These are phyloP conservation scores for Oxytorus armatus DNA, from an alignment of 2,888 invertebrate genomes.

Conservation along the genomic window DNA sequence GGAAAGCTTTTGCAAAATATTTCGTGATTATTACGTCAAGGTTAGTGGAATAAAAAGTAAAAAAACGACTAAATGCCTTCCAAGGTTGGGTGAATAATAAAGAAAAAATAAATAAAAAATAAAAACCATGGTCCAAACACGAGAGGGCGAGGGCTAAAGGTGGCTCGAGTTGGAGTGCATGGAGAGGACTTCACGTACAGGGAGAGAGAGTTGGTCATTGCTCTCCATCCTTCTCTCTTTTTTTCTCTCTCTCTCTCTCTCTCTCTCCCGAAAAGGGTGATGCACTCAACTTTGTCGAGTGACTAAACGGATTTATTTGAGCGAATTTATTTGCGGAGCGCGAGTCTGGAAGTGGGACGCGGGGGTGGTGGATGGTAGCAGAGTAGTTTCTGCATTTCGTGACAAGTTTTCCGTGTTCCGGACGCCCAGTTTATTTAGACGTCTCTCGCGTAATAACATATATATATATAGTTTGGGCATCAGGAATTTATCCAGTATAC, in stretches of 20 bases:
- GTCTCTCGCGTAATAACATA: constrained; percentile 37
- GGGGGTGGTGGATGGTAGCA: constrained; percentile 5
- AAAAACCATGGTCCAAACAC: neutral
- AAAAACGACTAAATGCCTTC: no score
- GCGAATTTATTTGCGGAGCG: constrained; percentile 48
- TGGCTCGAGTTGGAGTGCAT: neutral
- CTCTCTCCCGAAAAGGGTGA: constrained; percentile 46
- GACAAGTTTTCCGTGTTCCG: constrained; percentile 59
- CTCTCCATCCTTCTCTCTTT: no score
- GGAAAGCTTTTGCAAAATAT: no score
- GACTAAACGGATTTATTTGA: constrained; percentile 59
- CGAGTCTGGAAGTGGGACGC: neutral
- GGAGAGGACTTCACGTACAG: neutral
- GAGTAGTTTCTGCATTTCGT: constrained; percentile 59
- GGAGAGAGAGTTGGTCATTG: constrained; percentile 15
- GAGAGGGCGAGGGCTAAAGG: neutral
- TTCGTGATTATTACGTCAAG: no score
- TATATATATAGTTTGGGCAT: constrained; percentile 1
- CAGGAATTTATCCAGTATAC: constrained; percentile 45
- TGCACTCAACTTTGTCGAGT: constrained; percentile 47
- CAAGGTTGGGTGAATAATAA: no score
- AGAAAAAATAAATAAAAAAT: no score
- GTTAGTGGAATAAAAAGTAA: no score
- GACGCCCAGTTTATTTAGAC: constrained; percentile 57
- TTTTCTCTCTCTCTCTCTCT: no score